phyloP scores from a whole-genome alignment of 1,140 invertebrate species.

The Bombus confusus region DNA sequence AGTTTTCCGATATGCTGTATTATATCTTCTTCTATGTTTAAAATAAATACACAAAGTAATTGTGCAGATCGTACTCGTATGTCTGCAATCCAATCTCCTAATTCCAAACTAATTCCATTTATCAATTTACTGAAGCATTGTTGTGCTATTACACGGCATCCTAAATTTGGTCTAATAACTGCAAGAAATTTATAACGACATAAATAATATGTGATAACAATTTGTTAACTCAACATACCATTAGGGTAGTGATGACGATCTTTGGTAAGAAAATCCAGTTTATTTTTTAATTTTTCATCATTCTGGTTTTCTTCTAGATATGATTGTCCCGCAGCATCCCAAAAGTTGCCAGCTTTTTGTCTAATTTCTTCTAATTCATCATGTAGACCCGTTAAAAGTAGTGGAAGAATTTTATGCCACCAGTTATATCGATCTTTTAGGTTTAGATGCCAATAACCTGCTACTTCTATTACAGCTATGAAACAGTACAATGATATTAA shows the following conservation, averaged over 20 bases:
- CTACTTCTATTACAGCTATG: slow-evolving; percentile 85
- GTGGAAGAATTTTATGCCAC: slow-evolving; percentile 88
- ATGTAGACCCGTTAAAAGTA: slow-evolving; percentile 89
- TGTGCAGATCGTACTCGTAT: slow-evolving; percentile 88
- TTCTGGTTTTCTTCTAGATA: slow-evolving; percentile 90
- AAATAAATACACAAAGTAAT: slow-evolving; percentile 86
- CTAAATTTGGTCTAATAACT: slow-evolving; percentile 88
- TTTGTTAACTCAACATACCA: slow-evolving; percentile 75
- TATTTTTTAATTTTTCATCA: slow-evolving; percentile 88
- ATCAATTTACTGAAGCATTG: slow-evolving; percentile 87
- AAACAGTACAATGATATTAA: slow-evolving; percentile 21
- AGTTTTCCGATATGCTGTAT: slow-evolving; percentile 87
- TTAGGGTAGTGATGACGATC: slow-evolving; percentile 85
- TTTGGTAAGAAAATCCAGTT: slow-evolving; percentile 86
- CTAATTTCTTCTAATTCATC: slow-evolving; percentile 88
- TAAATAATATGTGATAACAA: background rate
- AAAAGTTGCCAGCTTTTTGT: slow-evolving; percentile 84
- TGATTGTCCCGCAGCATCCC: slow-evolving; percentile 86
- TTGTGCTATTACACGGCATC: slow-evolving; percentile 88
- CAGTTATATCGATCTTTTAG: slow-evolving; percentile 90
- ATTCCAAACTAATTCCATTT: slow-evolving; percentile 86
- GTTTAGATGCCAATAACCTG: slow-evolving; percentile 87
- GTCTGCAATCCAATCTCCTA: slow-evolving; percentile 88
- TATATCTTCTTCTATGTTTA: slow-evolving; percentile 88
- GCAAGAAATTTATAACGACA: slow-evolving; percentile 36